Conservation (phyloP, 2,888 invertebrate genomes). For the Drosophila fulvimacula region DNA sequence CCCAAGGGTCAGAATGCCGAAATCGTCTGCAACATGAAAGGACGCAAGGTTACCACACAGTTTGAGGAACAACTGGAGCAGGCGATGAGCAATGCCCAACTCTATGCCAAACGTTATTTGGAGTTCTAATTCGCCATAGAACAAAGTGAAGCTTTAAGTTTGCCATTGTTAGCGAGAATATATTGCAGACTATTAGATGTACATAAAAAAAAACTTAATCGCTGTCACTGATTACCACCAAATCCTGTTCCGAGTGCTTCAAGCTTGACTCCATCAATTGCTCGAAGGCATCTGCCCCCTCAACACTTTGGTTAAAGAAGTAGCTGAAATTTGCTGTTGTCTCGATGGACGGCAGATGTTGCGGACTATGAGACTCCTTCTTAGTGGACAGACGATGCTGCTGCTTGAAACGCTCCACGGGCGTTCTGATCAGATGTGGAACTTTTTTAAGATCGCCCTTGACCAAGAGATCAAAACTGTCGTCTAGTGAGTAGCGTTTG, state of each 20-base stretch:
- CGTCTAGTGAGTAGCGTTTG: constrained; percentile 75
- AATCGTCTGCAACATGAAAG: constrained; percentile 89
- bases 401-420: constrained; percentile 74
- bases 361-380: neutral
- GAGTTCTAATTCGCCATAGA: constrained; percentile 33
- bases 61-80: constrained; percentile 88
- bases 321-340: constrained; percentile 83
- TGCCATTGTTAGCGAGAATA: constrained; percentile 29
- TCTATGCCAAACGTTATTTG: constrained; percentile 84
- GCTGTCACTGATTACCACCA: constrained; percentile 61
- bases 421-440: constrained; percentile 46
- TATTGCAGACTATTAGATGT: constrained; percentile 32
- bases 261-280: constrained; percentile 86
- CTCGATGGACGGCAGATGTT: neutral
- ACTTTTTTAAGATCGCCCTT: constrained; percentile 44
- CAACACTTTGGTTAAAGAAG: constrained; percentile 85
- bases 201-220: constrained; percentile 42
- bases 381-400: constrained; percentile 45
- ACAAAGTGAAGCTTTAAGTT: constrained; percentile 34
- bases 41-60: constrained; percentile 86
- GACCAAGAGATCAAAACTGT: constrained; percentile 78
- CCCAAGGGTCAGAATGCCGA: constrained; percentile 87
- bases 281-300: constrained; percentile 87
- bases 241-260: constrained; percentile 19
- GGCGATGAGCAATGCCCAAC: constrained; percentile 87